Evolutionary conservation across 2,113 vertebrate species (phyloP).

Genomic region (Ramphastos sulfuratus): DNA sequence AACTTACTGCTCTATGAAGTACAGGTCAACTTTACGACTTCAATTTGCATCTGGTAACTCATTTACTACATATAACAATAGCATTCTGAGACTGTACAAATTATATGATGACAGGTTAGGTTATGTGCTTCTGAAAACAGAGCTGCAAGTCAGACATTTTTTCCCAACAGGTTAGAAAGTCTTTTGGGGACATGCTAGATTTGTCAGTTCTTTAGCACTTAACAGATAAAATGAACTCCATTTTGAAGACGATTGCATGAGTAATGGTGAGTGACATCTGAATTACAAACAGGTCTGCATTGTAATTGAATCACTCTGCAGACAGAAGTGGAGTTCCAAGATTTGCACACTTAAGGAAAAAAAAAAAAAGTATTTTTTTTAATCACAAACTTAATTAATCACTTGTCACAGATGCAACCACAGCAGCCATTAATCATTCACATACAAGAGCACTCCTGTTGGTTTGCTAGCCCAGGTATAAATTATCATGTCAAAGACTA

Average conservation of each 20-base stretch:
- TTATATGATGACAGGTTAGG: neutral
- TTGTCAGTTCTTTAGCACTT: constrained; percentile 4
- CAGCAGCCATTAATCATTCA: constrained; percentile 73
- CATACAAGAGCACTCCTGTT: constrained; percentile 62
- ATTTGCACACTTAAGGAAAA: constrained; percentile 50
- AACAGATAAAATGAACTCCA: constrained; percentile 1
- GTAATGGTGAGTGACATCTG: constrained; percentile 21
- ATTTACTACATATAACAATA: no score
- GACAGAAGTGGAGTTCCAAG: constrained; percentile 19
- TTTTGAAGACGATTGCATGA: neutral
- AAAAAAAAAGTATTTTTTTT: constrained; percentile 52
- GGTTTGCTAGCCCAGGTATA: constrained; percentile 59
- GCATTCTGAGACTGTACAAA: no score
- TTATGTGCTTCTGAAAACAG: neutral
- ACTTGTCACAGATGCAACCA: constrained; percentile 66
- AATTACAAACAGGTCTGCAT: constrained; percentile 22
- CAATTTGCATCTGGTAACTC: neutral
- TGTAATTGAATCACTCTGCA: neutral
- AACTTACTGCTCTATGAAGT: neutral
- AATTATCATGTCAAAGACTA: constrained; percentile 76
- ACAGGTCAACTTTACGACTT: neutral
- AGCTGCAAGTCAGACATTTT: neutral
- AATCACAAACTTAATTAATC: constrained; percentile 74
- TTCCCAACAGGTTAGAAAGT: neutral
- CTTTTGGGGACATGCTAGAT: neutral